Base-by-base conservation (phyloP, 2,888 invertebrate genomes). In the Agelastica alni region DNA sequence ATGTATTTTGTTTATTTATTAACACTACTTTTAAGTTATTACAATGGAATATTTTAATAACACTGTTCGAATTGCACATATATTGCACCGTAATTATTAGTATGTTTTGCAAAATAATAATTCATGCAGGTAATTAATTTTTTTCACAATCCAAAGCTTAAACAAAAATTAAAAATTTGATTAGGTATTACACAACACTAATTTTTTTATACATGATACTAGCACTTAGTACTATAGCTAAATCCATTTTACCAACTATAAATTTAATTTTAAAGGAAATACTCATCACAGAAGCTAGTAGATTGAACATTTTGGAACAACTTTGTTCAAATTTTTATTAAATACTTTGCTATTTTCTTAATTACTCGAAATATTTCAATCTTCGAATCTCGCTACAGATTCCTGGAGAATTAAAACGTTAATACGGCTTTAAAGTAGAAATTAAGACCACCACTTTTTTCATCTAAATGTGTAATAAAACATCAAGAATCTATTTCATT, bases 251-350 rank as follows among this genome's bases (percentile, higher is more conserved):
- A 39, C 20, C 20, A 39, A 65, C 70, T 66, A 70, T 67, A 67
- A 61, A 60, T 59, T 62, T 61, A 59, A 67, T 67, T 62, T 48
- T 60, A 64, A 70, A 61, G 68, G 70, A 71, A 67, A 65, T 74
- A 75, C 70, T 70, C 74, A 75, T 77, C 75, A 77, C 76, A 77
- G 75, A 77, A 77, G 76, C 76, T 67, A 71, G 72, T 70, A 66
- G 63, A 67, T 55, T 62, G 37, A 44, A 41, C 55, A 62, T 62
- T 66, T 63, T 58, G 62, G 59, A 60, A 63, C 59, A 59, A 60
- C 57, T 63, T 61, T 60, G 61, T 61, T 58, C 53, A 56, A 43
- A 49, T 28, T 43, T 12, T 53, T 17, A 26, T n/a, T n/a, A 26
- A 26, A 26, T 26, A 26, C 7, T 26, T n/a, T 9, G 9, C 26